Evolutionary conservation across 2,797 vertebrate genomes (phyloP).

Genomic region (Tiaroga cobitis): DNA sequence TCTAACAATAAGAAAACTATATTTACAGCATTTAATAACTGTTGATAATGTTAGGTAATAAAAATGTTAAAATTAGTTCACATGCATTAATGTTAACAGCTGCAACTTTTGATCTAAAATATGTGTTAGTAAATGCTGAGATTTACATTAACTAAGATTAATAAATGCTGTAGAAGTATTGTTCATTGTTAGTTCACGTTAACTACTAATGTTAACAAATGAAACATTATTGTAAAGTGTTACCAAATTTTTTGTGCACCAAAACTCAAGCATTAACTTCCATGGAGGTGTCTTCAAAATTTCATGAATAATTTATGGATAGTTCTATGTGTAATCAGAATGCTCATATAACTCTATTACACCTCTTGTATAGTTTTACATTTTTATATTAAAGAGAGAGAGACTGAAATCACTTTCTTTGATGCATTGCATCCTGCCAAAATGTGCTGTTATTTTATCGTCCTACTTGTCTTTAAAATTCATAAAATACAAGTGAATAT

Average conservation of each 20-base stretch:
- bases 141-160: background rate
- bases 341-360: constrained; percentile 15
- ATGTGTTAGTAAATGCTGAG: background rate
- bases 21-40: background rate
- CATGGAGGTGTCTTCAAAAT: background rate
- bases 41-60: background rate
- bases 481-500: background rate
- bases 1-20: background rate
- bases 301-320: background rate
- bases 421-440: constrained; percentile 11
- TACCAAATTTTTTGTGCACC: background rate
- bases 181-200: background rate
- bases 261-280: background rate
- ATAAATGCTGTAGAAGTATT: background rate
- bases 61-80: background rate
- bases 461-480: constrained; percentile 10
- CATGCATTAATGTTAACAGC: background rate
- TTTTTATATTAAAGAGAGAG: background rate
- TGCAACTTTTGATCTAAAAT: background rate
- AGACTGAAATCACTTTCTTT: constrained; percentile 16
- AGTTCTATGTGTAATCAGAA: constrained; percentile 14
- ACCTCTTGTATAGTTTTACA: constrained; percentile 20
- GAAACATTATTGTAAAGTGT: too few relatives aligned
- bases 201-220: too few relatives aligned
- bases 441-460: background rate